Percentiles rank a stretch among this genome's conserved stretches.
Conservation (phyloP, 2,113 vertebrate genomes). For the Columba livia region DNA sequence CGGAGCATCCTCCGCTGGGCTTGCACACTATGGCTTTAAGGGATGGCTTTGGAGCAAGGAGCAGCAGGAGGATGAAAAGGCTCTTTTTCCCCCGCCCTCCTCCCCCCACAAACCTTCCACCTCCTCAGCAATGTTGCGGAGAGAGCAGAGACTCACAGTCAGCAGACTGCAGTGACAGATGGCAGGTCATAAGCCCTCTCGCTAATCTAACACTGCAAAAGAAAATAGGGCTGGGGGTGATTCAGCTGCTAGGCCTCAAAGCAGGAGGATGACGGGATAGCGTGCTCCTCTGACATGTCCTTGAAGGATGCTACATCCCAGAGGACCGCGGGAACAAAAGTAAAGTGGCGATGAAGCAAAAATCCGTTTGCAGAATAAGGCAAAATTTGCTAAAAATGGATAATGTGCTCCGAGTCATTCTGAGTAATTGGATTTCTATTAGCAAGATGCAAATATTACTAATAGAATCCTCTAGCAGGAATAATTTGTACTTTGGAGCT, state of each 20-base stretch:
- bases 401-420: constrained; percentile 21
- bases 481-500: constrained; percentile 11
- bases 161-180: constrained; percentile 72
- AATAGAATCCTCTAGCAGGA: constrained; percentile 33
- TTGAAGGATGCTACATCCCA: constrained; percentile 60
- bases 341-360: constrained; percentile 40
- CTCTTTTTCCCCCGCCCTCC: not conserved
- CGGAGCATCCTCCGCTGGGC: rapidly evolving
- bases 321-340: constrained; percentile 31
- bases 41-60: constrained; percentile 34
- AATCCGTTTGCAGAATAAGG: constrained; percentile 33
- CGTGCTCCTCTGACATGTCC: constrained; percentile 57
- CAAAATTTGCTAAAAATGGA: constrained; percentile 39
- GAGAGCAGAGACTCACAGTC: constrained; percentile 52
- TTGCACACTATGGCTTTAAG: rapidly evolving
- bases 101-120: constrained; percentile 26
- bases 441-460: constrained; percentile 47
- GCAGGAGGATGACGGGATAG: constrained; percentile 50
- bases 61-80: constrained; percentile 6
- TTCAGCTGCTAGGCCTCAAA: constrained; percentile 62
- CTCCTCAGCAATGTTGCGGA: constrained; percentile 63
- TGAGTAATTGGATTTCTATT: constrained; percentile 50
- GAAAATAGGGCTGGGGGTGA: constrained; percentile 68
- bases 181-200: constrained; percentile 67
- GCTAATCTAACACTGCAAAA: constrained; percentile 70